Conservation (phyloP, 1,140 invertebrate genomes). For the Drosophila gunungcola region DNA sequence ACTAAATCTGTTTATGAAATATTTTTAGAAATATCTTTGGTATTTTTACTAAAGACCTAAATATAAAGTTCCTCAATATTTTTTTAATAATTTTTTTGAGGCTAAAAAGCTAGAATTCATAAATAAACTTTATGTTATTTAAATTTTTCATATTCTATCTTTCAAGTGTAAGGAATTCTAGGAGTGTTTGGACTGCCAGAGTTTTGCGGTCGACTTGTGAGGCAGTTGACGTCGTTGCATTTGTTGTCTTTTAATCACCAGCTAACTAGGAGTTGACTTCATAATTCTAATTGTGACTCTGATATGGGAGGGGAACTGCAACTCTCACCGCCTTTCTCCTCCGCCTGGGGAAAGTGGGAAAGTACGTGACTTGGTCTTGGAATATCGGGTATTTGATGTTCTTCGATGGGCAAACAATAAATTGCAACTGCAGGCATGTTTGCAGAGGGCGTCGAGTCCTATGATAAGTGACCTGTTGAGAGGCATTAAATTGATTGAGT, state of each 20-base stretch:
- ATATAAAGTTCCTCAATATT: too few relatives aligned
- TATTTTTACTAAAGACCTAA: too few relatives aligned
- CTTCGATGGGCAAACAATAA: constrained; percentile 66
- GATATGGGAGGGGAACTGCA: constrained; percentile 22
- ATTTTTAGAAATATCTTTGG: too few relatives aligned
- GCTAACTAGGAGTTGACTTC: constrained; percentile 73
- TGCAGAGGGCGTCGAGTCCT: constrained; percentile 33
- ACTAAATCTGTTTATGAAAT: too few relatives aligned
- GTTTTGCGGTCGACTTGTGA: constrained; percentile 61
- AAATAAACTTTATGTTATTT: too few relatives aligned
- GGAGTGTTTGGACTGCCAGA: constrained; percentile 13
- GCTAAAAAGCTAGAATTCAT: too few relatives aligned
- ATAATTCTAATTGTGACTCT: constrained; percentile 75
- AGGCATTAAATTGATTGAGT: constrained; percentile 43
- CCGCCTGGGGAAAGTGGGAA: not conserved
- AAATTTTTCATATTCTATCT: too few relatives aligned
- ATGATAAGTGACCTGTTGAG: constrained; percentile 70
- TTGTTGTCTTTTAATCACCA: constrained; percentile 80
- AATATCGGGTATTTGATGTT: constrained; percentile 39
- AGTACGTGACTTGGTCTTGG: constrained; percentile 43
- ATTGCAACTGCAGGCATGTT: constrained; percentile 74
- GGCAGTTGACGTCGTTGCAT: constrained; percentile 61
- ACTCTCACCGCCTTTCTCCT: not conserved
- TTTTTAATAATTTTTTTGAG: too few relatives aligned
- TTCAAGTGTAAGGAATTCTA: constrained; percentile 8